Evolutionary conservation across 2,888 invertebrate genomes (phyloP), one percentile per base, ranked within the genome.

Genomic region (Cecidostiba fungosa): DNA sequence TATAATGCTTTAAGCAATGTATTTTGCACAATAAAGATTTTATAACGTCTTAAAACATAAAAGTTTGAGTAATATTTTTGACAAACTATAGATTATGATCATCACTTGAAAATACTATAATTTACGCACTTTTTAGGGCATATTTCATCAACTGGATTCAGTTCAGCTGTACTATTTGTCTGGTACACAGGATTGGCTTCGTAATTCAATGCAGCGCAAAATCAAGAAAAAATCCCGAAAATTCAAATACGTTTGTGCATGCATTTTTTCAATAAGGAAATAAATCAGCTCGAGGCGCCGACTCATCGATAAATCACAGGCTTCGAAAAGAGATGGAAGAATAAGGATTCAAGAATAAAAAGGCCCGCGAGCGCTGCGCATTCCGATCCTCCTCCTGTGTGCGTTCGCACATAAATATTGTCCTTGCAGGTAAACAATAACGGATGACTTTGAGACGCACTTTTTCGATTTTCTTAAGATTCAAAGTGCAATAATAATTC

Each of bases 1-100:
- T 43, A 66, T 14, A 39, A 23, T 77, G 23, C 14, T 47, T 26
- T 69, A 36, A 39, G 19, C 3, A 19, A 36, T 77, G 66, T 77
- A 77, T 36, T 39, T 66, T 77, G 12, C 43, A 69, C 0, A 69
- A 70, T 66, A 43, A 32, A 69, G 23, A 39, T 72, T 72, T 72
- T 39, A n/a, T 72, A 72, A n/a, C 10, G 23, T 72, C 3, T 72
- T 70, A 3, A n/a, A 70, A n/a, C 19, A n/a, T 5, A 10, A 19
- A 36, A 32, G 8, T n/a, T n/a, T 32, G 14, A 66, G 29, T 8
- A 12, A 29, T 29, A 66, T 66, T 19, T 19, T 50, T 50, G 6
- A 26, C 14, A 66, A 59, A 23, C n/a, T 59, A n/a, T n/a, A 59
- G 5, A 59, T 59, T 59, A n/a, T 19, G 8, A 6, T 59, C n/a